Evolutionary conservation across 2,113 vertebrate species (phyloP).

Genomic region (Cebus imitator): DNA sequence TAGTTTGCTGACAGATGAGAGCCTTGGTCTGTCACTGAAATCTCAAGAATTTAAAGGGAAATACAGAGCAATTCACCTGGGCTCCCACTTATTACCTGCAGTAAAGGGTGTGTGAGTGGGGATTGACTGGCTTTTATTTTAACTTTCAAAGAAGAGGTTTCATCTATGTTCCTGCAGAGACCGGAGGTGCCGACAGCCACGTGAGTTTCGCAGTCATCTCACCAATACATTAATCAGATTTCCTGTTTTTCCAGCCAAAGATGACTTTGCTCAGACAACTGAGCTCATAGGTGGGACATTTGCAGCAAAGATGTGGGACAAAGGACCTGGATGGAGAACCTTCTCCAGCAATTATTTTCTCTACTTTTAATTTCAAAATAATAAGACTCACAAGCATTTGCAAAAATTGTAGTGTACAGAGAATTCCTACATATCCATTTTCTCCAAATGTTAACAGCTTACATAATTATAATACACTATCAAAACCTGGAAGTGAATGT

Average conservation of each 20-base stretch:
- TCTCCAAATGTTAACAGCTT: neutral
- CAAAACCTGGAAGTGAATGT: neutral
- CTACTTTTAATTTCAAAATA: neutral
- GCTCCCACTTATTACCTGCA: slow-evolving; percentile 51
- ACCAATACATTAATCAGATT: neutral
- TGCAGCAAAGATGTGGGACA: neutral
- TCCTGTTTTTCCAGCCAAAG: neutral
- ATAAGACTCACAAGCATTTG: neutral
- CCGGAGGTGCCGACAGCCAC: neutral
- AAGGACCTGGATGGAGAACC: neutral
- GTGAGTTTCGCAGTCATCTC: neutral
- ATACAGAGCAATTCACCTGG: slow-evolving; percentile 45
- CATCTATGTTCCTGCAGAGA: slow-evolving; percentile 11
- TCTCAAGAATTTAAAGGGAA: slow-evolving; percentile 66
- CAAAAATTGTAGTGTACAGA: neutral
- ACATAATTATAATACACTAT: neutral
- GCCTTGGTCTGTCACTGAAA: slow-evolving; percentile 58
- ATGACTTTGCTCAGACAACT: neutral
- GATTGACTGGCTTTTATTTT: slow-evolving; percentile 44
- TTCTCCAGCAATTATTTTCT: neutral
- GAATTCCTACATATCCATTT: neutral
- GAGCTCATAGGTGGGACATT: neutral
- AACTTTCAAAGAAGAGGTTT: slow-evolving; percentile 29
- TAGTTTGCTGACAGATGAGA: slow-evolving; percentile 66
- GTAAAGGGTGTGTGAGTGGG: neutral